Evolutionary conservation across 2,888 invertebrate genomes (phyloP), one percentile per base, ranked within the genome.

Genomic region (Cataglyphis livida): DNA sequence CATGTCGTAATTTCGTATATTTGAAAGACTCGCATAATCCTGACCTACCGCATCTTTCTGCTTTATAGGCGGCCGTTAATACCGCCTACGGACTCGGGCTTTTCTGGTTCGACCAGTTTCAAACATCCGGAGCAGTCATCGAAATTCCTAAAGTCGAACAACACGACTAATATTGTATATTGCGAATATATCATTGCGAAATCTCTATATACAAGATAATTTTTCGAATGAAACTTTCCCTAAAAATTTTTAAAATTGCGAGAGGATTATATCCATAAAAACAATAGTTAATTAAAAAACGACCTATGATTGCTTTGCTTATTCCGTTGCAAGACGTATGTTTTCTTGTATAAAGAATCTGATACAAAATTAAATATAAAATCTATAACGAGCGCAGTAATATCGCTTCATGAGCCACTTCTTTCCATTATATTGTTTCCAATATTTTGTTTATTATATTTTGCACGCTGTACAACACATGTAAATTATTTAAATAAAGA

Each of bases 31-130:
- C 86, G 87, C 83, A 85, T 86, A 82, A 84, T 87, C 89, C 88
- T 90, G 91, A 92, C 91, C 91, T 92, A 90, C 88, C 90, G 82
- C 86, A 90, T 86, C 88, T 89, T 89, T 85, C 91, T 87, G 87
- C 84, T 90, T 85, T 51, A 89, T 85, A 85, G 83, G 86, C 88
- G 89, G 87, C 88, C 89, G 87, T 91, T 91, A 91, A 91, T 89
- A 88, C 86, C 89, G 89, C 88, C 88, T 87, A 89, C 88, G 86
- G 73, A 83, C 81, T 79, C 83, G 70, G 76, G 74, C 66, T 85
- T 85, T 89, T 91, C 89, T 87, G 85, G 88, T 84, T 88, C 86
- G 71, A 89, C 86, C 85, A 85, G 89, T 89, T 88, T 81, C 75
- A 64, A 74, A 83, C 84, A 79, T 78, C 66, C 74, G 76, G 84